These are phyloP conservation scores for Falco cherrug DNA, from an alignment of 2,797 vertebrate species.

Conservation along the genomic window DNA sequence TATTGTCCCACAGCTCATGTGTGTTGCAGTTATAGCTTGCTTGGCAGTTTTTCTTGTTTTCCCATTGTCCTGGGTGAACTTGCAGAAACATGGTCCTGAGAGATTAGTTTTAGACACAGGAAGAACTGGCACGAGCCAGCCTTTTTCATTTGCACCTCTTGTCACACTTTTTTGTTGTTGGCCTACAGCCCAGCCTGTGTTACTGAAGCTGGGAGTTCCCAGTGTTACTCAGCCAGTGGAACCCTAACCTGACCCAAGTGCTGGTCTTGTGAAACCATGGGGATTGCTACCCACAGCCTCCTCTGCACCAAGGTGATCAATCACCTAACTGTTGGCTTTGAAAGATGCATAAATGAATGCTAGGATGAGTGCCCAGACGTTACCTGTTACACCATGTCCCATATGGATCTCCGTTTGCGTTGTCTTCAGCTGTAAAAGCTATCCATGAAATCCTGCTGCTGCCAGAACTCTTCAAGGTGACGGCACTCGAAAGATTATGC, in stretches of 20 bases:
- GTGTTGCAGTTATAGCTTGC: constrained; percentile 34
- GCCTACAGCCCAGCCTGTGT: background rate
- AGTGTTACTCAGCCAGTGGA: background rate
- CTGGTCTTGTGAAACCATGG: background rate
- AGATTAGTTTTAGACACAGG: background rate
- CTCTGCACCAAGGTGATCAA: background rate
- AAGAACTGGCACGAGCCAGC: background rate
- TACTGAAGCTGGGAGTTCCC: background rate
- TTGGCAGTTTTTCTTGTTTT: constrained; percentile 44
- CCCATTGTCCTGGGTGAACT: constrained; percentile 33
- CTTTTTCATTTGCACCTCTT: constrained; percentile 16
- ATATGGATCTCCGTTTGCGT: background rate
- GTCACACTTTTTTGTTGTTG: background rate
- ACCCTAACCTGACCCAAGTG: background rate
- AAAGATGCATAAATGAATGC: background rate
- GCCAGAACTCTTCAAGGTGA: background rate
- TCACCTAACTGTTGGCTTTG: background rate
- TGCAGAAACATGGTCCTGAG: background rate
- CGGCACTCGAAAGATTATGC: background rate
- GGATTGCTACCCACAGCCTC: background rate
- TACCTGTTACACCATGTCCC: background rate
- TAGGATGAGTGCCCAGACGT: background rate
- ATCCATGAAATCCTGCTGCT: background rate
- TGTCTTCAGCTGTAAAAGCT: background rate
- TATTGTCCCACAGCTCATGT: constrained; percentile 35